Evolutionary conservation across 2,888 invertebrate genomes (phyloP).

Genomic region (Plutella xylostella): DNA sequence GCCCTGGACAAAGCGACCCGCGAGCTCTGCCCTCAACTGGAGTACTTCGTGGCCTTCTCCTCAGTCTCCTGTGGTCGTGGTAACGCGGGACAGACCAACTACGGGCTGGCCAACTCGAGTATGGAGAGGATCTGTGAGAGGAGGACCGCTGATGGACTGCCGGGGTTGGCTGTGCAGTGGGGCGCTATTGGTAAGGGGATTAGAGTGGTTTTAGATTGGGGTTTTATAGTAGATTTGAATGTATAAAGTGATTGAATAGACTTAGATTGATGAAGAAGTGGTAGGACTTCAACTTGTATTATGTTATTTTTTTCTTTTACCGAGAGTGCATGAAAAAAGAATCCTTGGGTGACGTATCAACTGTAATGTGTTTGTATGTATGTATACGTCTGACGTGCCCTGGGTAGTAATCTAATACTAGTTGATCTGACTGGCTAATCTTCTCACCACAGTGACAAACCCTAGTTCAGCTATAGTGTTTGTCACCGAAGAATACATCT

Average conservation of each 20-base stretch:
- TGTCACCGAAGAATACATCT: too few species aligned
- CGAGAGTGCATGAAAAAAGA: not conserved
- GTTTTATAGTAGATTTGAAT: too few species aligned
- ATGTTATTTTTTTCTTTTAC: too few species aligned
- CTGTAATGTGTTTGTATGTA: not conserved
- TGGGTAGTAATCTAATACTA: too few species aligned
- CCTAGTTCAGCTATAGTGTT: too few species aligned
- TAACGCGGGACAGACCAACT: conserved; percentile 96
- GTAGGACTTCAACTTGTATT: too few species aligned
- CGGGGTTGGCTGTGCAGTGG: conserved; percentile 96
- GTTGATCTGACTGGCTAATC: too few species aligned
- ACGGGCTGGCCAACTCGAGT: conserved; percentile 95
- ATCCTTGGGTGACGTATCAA: not conserved
- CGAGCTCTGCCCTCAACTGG: conserved; percentile 80
- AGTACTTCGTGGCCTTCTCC: conserved; percentile 96
- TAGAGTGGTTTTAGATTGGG: too few species aligned
- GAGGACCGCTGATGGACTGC: conserved; percentile 85
- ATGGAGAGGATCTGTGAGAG: conserved; percentile 97
- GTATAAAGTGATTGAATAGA: too few species aligned
- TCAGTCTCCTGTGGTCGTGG: conserved; percentile 97
- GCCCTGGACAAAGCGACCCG: conserved; percentile 86
- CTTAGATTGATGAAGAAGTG: too few species aligned
- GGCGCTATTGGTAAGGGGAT: conserved; percentile 89
- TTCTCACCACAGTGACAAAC: too few species aligned
- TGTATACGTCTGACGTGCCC: too few species aligned